Conservation (phyloP, 2,113 vertebrate species). For the Shinisaurus crocodilurus region DNA sequence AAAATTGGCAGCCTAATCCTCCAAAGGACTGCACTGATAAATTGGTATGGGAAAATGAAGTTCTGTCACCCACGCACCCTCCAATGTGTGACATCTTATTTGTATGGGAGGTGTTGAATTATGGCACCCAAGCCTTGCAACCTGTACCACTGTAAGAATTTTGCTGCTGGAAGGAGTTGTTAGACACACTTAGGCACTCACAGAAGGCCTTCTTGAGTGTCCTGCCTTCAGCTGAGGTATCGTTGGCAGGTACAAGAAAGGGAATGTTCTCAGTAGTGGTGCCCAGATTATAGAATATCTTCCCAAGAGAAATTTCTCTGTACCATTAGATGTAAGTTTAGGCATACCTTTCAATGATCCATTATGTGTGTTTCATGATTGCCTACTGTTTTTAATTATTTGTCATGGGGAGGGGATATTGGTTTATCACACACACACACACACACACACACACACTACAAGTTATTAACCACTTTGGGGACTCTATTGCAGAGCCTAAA, state of each 20-base stretch:
- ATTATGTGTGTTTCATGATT: no score
- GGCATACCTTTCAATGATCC: no score
- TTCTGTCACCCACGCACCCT: no score
- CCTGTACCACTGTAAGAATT: neutral
- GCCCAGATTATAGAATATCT: no score
- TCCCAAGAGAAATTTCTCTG: no score
- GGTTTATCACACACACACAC: no score
- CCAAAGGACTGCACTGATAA: neutral
- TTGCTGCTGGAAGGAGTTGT: neutral
- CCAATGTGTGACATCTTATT: neutral
- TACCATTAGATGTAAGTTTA: no score
- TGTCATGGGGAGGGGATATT: neutral
- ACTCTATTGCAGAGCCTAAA: neutral
- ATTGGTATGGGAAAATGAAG: neutral
- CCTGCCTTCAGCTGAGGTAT: neutral
- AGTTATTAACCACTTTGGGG: neutral
- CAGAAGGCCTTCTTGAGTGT: neutral
- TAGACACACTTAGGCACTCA: neutral
- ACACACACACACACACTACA: no score
- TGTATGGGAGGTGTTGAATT: neutral
- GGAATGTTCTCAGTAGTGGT: no score
- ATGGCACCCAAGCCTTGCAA: neutral
- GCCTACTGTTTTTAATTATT: neutral
- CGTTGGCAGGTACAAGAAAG: neutral
- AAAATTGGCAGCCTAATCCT: neutral